Percentiles rank a stretch among this genome's conserved stretches.
Conservation (phyloP, 2,888 invertebrate species). For the Mythimna pallens region DNA sequence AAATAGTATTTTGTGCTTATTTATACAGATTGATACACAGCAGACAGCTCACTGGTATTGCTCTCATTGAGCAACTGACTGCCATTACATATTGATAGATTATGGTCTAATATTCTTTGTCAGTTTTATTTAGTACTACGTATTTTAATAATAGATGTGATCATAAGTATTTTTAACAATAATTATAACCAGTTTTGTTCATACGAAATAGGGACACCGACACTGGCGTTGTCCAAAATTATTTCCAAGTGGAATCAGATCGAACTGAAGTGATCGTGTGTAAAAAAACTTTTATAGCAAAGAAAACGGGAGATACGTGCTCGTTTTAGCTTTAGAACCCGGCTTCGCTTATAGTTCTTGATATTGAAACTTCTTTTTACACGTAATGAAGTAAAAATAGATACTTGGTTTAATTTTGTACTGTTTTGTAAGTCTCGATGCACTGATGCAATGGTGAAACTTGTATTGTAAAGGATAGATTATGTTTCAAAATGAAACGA, state of each 20-base stretch:
- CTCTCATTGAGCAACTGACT: slow-evolving; percentile 1
- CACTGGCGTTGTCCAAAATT: background rate
- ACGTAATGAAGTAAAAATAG: slow-evolving; percentile 2
- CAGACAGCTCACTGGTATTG: background rate
- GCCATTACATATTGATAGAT: slow-evolving; percentile 13
- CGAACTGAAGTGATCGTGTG: slow-evolving; percentile 16
- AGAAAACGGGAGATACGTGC: slow-evolving; percentile 15
- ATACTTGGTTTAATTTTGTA: slow-evolving; percentile 31
- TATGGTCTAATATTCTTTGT: slow-evolving; percentile 16
- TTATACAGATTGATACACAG: background rate
- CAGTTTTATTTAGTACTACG: slow-evolving; percentile 18
- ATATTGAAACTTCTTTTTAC: slow-evolving; percentile 5
- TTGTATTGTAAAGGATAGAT: slow-evolving; percentile 29
- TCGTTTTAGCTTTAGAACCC: slow-evolving; percentile 9
- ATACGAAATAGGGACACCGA: slow-evolving; percentile 3
- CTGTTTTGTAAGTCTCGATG: slow-evolving; percentile 32
- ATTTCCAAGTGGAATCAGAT: slow-evolving; percentile 13
- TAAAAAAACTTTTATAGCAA: slow-evolving; percentile 26
- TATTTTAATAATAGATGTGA: slow-evolving; percentile 20
- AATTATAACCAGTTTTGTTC: slow-evolving; percentile 9
- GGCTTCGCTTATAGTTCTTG: slow-evolving; percentile 23
- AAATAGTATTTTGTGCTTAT: slow-evolving; percentile 13
- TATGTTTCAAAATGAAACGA: slow-evolving; percentile 42
- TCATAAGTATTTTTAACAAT: slow-evolving; percentile 12
- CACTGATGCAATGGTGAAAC: slow-evolving; percentile 26